A percentile compares a stretch with the other conserved stretches of the same genome.
Conservation (phyloP, 92 coral and sea anemone species). For the Ricordea florida region DNA sequence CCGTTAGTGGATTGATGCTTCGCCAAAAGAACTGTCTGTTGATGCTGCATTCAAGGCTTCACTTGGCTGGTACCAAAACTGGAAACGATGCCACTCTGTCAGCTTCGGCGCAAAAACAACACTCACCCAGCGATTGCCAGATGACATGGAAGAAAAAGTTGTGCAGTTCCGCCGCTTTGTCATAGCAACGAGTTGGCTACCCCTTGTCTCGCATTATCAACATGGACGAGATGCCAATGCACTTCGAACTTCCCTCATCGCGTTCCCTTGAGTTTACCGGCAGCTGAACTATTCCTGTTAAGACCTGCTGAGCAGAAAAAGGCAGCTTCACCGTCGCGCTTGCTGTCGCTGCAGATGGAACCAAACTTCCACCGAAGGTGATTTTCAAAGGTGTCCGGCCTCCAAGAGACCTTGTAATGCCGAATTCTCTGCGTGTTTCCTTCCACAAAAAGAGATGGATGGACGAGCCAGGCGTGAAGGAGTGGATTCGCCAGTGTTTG, state of each 20-base stretch:
- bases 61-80: constrained; percentile 31
- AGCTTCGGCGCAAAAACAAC: constrained; percentile 17
- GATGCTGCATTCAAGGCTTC: constrained; percentile 32
- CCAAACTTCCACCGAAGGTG: constrained; percentile 26
- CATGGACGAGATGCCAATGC: constrained; percentile 9
- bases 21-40: constrained; percentile 2
- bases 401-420: constrained; percentile 30
- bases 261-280: constrained; percentile 6
- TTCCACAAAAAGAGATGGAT: constrained; percentile 26
- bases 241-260: constrained; percentile 10
- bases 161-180: constrained; percentile 32
- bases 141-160: constrained; percentile 40
- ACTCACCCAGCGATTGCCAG: constrained; percentile 39
- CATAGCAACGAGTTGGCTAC: neutral
- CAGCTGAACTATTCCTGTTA: constrained; percentile 1
- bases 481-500: constrained; percentile 21
- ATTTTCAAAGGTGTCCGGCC: constrained; percentile 15
- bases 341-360: constrained; percentile 23
- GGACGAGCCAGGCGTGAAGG: constrained; percentile 19
- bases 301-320: constrained; percentile 16
- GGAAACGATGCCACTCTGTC: constrained; percentile 30
- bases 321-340: constrained; percentile 3
- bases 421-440: neutral
- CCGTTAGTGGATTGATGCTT: neutral
- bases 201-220: neutral